A percentile compares a stretch with the other conserved stretches of the same genome.
These are phyloP conservation scores for Gymnarchus niloticus DNA, from an alignment of 2,113 vertebrate genomes.

Conservation along the genomic window DNA sequence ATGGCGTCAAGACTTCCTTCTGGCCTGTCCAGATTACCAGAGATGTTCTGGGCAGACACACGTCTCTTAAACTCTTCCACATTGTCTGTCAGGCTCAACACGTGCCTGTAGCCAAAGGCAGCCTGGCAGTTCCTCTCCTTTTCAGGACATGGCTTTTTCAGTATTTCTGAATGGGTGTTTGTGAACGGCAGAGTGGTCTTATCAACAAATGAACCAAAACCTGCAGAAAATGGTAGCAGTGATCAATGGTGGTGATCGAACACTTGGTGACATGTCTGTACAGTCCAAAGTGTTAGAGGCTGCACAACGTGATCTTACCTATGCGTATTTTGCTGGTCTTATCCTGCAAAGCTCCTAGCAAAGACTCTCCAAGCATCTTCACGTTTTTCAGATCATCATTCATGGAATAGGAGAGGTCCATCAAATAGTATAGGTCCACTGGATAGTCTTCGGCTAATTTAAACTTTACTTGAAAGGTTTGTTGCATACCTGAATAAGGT, in stretches of 20 bases:
- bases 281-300: background rate
- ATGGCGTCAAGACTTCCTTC: slow-evolving; percentile 75
- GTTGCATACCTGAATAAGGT: slow-evolving; percentile 58
- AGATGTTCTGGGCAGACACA: slow-evolving; percentile 70
- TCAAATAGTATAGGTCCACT: slow-evolving; percentile 94
- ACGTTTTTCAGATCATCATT: slow-evolving; percentile 80
- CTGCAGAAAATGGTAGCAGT: slow-evolving; percentile 37
- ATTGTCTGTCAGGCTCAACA: slow-evolving; percentile 62
- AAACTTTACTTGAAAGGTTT: slow-evolving; percentile 68
- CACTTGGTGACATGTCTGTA: background rate
- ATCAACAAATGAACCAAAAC: slow-evolving; percentile 79
- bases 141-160: slow-evolving; percentile 66
- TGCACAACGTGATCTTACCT: slow-evolving; percentile 57
- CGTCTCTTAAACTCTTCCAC: slow-evolving; percentile 52
- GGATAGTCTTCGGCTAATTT: slow-evolving; percentile 80
- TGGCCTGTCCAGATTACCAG: slow-evolving; percentile 68
- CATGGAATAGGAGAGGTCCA: slow-evolving; percentile 97
- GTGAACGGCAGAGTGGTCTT: slow-evolving; percentile 73
- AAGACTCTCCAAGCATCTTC: slow-evolving; percentile 74
- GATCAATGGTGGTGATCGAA: background rate
- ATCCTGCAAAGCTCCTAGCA: slow-evolving; percentile 65
- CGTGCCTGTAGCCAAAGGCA: slow-evolving; percentile 69
- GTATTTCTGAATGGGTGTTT: slow-evolving; percentile 67
- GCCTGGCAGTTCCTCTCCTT: slow-evolving; percentile 56
- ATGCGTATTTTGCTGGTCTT: slow-evolving; percentile 75